These are phyloP conservation scores for Calliphora vomitoria DNA, from an alignment of 2,888 invertebrate species.

Conservation along the genomic window DNA sequence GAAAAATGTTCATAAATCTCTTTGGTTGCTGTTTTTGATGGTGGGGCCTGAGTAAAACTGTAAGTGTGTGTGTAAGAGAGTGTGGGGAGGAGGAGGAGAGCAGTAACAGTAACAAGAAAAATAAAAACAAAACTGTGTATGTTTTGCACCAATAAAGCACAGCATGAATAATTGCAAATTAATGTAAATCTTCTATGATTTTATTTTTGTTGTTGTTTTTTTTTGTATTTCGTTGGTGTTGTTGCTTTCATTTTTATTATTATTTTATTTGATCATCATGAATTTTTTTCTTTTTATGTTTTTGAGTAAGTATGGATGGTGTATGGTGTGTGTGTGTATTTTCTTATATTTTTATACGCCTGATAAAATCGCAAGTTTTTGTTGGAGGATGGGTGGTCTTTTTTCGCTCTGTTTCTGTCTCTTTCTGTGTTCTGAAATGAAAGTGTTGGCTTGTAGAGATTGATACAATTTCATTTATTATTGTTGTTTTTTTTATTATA, in stretches of 20 bases:
- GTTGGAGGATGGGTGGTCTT: constrained; percentile 16
- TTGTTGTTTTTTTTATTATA: background rate
- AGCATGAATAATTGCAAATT: constrained; percentile 83
- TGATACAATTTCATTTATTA: background rate
- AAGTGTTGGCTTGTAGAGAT: background rate
- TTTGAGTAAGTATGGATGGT: background rate
- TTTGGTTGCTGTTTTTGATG: constrained; percentile 53
- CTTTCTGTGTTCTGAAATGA: background rate
- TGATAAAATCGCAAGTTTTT: constrained; percentile 30
- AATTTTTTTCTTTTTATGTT: background rate
- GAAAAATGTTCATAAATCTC: constrained; percentile 77
- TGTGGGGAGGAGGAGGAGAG: background rate
- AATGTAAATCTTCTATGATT: constrained; percentile 80
- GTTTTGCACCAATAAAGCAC: constrained; percentile 77
- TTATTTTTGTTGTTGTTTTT: constrained; percentile 50
- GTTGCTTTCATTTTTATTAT: constrained; percentile 54
- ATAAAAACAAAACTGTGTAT: constrained; percentile 60
- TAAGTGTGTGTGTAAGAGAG: background rate
- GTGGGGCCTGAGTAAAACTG: constrained; percentile 3
- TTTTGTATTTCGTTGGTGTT: constrained; percentile 23
- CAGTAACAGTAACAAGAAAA: too few relatives aligned
- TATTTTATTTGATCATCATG: constrained; percentile 47
- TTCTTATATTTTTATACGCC: background rate
- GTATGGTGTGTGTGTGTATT: background rate
- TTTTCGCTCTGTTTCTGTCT: background rate